Evolutionary conservation across 2,797 vertebrate species (phyloP).

Genomic region (Botia almorhae): DNA sequence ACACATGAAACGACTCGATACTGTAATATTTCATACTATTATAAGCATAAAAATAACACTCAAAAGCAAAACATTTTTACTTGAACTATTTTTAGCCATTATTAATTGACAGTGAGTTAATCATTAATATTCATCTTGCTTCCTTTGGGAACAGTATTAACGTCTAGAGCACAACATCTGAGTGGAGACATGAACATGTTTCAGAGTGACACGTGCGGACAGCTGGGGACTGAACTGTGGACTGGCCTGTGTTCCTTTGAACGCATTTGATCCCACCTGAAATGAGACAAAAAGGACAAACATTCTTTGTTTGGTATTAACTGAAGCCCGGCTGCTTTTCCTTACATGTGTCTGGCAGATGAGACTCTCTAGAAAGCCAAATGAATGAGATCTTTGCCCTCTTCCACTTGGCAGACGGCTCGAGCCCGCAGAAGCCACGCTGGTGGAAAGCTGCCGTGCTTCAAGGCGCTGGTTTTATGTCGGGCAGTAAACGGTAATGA

Average conservation of each 20-base stretch:
- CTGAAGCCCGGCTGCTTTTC: slow-evolving; percentile 33
- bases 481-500: slow-evolving; percentile 66
- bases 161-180: not conserved
- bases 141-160: no score
- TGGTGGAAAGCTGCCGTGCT: slow-evolving; percentile 56
- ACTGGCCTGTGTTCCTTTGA: not conserved
- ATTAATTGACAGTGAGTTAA: no score
- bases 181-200: not conserved
- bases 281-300: slow-evolving; percentile 39
- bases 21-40: no score
- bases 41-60: no score
- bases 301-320: slow-evolving; percentile 46
- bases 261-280: slow-evolving; percentile 20
- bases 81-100: no score
- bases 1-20: not conserved
- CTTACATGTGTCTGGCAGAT: slow-evolving; percentile 52
- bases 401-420: slow-evolving; percentile 60
- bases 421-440: slow-evolving; percentile 62
- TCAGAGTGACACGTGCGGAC: not conserved
- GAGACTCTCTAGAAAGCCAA: slow-evolving; percentile 48
- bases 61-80: no score
- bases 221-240: not conserved
- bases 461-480: slow-evolving; percentile 62
- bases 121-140: no score
- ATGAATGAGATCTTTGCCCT: slow-evolving; percentile 62